phyloP scores from a whole-genome alignment of 2,797 vertebrate genomes.

The Columba guinea region DNA sequence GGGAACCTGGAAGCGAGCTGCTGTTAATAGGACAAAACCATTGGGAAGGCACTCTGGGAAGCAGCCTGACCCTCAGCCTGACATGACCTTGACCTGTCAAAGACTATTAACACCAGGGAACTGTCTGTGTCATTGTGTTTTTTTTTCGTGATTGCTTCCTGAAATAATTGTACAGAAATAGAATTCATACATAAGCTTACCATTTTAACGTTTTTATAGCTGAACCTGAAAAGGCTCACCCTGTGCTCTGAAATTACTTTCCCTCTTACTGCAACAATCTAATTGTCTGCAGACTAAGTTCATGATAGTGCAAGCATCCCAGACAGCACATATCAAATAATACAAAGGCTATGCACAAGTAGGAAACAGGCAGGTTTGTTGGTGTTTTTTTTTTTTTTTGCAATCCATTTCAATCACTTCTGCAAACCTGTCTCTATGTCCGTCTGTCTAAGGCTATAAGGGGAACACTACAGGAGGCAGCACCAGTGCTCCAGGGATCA shows the following conservation, averaged over 20 bases:
- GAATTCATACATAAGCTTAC: not conserved
- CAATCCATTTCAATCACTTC: not conserved
- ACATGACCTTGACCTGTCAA: not conserved
- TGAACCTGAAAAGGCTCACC: not conserved
- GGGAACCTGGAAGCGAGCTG: not conserved
- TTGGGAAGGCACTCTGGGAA: not conserved
- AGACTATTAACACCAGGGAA: not conserved
- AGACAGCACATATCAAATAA: not conserved
- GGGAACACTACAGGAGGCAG: not conserved
- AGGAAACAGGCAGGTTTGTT: not conserved
- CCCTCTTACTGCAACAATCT: not conserved
- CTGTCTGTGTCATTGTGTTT: not conserved
- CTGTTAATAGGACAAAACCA: not conserved
- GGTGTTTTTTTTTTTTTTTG: not conserved
- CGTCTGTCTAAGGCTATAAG: not conserved
- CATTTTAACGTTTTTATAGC: not conserved
- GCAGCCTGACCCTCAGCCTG: not conserved
- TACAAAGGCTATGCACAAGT: not conserved
- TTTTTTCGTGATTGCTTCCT: not conserved
- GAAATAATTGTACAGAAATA: not conserved
- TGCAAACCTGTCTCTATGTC: not conserved
- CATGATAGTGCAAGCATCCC: not conserved
- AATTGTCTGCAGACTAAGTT: accelerated
- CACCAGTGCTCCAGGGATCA: not conserved
- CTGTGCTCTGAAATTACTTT: not conserved